Percentiles rank a stretch among this genome's conserved stretches.
Conservation (phyloP, 2,113 vertebrate genomes). For the Harpagus bidentatus region DNA sequence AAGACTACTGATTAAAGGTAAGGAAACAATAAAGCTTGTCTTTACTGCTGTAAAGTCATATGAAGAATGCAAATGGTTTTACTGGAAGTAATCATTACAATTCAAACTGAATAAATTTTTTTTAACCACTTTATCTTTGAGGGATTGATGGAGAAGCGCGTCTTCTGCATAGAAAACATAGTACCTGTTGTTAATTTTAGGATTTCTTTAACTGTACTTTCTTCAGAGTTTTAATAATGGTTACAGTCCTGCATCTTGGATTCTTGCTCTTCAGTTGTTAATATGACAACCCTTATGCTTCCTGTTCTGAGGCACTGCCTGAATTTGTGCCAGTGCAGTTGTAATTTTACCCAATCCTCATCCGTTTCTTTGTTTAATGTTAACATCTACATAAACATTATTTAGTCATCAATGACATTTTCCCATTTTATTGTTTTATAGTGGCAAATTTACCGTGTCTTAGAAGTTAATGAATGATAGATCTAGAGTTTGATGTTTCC, state of each 20-base stretch:
- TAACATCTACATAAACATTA: neutral
- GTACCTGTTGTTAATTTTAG: neutral
- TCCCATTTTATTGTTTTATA: neutral
- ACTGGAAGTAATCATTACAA: neutral
- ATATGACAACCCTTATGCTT: neutral
- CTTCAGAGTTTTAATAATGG: neutral
- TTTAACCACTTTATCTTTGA: neutral
- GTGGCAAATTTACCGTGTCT: neutral
- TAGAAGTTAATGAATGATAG: neutral
- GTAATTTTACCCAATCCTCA: neutral
- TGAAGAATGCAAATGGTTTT: neutral
- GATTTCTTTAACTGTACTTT: neutral
- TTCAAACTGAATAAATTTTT: neutral
- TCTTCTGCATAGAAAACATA: neutral
- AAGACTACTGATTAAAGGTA: constrained; percentile 23
- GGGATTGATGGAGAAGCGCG: neutral
- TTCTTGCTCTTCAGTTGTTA: neutral
- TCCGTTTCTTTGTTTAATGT: neutral
- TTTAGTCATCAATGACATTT: neutral
- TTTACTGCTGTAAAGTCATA: neutral
- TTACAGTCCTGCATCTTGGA: neutral
- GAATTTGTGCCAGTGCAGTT: neutral
- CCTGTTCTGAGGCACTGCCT: neutral
- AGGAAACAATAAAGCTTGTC: neutral
- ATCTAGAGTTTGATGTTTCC: neutral